Evolutionary conservation across 2,888 invertebrate species (phyloP).

Genomic region (Globia sparganii): DNA sequence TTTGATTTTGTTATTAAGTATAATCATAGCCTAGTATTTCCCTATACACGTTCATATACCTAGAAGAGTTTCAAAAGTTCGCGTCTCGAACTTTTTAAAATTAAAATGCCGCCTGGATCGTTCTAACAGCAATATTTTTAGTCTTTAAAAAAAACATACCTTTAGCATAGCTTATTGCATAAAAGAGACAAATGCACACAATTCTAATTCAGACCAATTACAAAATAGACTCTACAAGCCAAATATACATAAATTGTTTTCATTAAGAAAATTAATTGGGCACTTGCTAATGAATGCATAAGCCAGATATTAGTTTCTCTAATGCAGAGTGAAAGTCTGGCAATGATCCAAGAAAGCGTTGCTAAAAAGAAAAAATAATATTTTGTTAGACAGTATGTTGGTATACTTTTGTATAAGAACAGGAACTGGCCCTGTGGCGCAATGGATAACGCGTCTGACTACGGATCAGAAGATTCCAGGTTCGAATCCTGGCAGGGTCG

Average conservation of each 20-base stretch:
- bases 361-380: neutral
- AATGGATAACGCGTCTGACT: slow-evolving; percentile 91
- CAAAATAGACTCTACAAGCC: neutral
- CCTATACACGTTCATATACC: neutral
- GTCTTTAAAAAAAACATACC: too few relatives aligned
- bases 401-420: neutral
- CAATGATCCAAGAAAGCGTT: slow-evolving; percentile 19
- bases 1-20: neutral
- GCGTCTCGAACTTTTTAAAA: neutral
- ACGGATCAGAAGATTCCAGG: slow-evolving; percentile 91
- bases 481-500: slow-evolving; percentile 92
- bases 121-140: too few relatives aligned
- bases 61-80: neutral
- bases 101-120: too few relatives aligned
- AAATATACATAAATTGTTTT: neutral
- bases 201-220: neutral
- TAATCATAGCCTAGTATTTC: too few relatives aligned
- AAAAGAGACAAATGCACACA: neutral
- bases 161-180: too few relatives aligned
- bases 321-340: slow-evolving; percentile 23
- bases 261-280: neutral
- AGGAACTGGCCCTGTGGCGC: slow-evolving; percentile 90
- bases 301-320: neutral
- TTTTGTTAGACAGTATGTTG: neutral
- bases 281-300: slow-evolving; percentile 22